Conservation (phyloP, 2,888 invertebrate species). For the Drosophila robusta region DNA sequence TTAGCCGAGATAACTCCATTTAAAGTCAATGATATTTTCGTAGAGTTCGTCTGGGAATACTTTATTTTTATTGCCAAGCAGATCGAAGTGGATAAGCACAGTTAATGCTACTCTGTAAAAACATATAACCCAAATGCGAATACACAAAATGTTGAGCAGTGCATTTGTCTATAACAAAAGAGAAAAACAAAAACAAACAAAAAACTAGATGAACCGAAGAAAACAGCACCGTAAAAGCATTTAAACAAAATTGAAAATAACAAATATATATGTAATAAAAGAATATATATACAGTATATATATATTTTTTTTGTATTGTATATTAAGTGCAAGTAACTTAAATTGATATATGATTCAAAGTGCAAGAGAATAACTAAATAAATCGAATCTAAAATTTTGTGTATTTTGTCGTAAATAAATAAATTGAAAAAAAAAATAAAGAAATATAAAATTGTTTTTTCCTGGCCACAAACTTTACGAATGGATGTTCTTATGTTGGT, state of each 20-base stretch:
- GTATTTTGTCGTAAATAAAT: slow-evolving; percentile 80
- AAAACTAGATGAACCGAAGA: slow-evolving; percentile 16
- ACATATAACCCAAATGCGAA: not conserved
- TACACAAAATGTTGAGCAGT: slow-evolving; percentile 8
- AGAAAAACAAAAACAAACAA: not conserved
- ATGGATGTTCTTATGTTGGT: slow-evolving; percentile 15
- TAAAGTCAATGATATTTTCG: not conserved
- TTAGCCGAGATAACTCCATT: not conserved
- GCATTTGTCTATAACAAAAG: slow-evolving; percentile 13
- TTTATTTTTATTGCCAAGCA: slow-evolving; percentile 1
- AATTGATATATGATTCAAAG: slow-evolving; percentile 52
- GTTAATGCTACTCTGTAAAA: slow-evolving; percentile 8
- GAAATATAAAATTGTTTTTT: too few species aligned
- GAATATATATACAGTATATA: slow-evolving; percentile 31
- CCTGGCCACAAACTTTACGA: too few species aligned
- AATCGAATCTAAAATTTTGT: slow-evolving; percentile 73
- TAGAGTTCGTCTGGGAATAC: not conserved
- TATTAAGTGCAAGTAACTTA: slow-evolving; percentile 62
- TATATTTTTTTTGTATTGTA: slow-evolving; percentile 67
- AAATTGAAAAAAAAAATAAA: slow-evolving; percentile 49
- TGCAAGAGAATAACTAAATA: slow-evolving; percentile 50
- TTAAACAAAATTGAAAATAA: slow-evolving; percentile 31
- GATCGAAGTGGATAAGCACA: slow-evolving; percentile 2
- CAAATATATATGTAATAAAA: slow-evolving; percentile 23
- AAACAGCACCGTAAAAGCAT: slow-evolving; percentile 36